Evolutionary conservation across 2,888 invertebrate genomes (phyloP).

Genomic region (Myathropa florea): DNA sequence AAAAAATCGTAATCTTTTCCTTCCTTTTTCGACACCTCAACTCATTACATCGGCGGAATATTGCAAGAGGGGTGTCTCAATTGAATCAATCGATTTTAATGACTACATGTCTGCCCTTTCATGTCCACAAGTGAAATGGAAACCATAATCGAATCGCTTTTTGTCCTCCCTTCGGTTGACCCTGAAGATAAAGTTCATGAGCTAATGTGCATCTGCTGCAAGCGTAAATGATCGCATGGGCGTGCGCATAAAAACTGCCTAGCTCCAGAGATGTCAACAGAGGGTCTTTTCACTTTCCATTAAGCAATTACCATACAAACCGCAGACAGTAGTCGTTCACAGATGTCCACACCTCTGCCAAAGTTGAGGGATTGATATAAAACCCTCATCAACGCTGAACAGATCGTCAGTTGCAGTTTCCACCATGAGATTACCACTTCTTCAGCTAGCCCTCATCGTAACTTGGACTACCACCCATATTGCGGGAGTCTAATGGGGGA

Average conservation of each 20-base stretch:
- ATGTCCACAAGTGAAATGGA: background rate
- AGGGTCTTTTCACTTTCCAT: conserved; percentile 35
- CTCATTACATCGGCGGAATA: no score
- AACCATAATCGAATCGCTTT: background rate
- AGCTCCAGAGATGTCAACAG: conserved; percentile 33
- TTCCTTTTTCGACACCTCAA: no score
- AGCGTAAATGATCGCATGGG: background rate
- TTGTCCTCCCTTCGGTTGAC: background rate
- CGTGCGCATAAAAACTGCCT: background rate
- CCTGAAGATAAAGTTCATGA: background rate
- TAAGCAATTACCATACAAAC: conserved; percentile 16
- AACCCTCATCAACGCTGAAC: background rate
- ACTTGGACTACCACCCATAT: background rate
- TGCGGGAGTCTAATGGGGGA: background rate
- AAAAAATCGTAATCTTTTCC: no score
- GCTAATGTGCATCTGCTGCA: conserved; percentile 6
- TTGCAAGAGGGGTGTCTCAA: background rate
- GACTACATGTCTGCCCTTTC: background rate
- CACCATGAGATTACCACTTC: conserved; percentile 24
- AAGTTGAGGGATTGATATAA: background rate
- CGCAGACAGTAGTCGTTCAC: background rate
- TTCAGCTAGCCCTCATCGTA: conserved; percentile 24
- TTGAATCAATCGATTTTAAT: background rate
- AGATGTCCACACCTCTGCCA: background rate
- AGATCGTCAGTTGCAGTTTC: conserved; percentile 19